These are phyloP conservation scores for Anoplolepis gracilipes DNA, from an alignment of 1,140 invertebrate species.

Conservation along the genomic window DNA sequence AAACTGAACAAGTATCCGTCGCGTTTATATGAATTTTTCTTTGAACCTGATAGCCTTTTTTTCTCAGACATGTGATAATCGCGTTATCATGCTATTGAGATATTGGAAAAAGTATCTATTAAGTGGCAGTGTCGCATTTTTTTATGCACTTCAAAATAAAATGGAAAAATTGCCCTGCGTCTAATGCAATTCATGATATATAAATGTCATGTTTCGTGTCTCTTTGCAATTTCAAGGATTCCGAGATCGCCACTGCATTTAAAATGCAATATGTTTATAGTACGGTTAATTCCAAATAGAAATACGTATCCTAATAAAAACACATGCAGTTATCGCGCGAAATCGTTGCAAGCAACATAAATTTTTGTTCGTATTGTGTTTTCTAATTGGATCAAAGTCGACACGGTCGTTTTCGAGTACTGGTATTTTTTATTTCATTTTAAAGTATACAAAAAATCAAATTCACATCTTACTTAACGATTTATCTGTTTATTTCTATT, in stretches of 20 bases:
- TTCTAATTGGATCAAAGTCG: constrained; percentile 26
- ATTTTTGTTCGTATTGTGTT: constrained; percentile 1
- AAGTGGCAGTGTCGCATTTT: neutral
- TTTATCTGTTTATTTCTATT: constrained; percentile 29
- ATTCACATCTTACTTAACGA: neutral
- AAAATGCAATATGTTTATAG: too few species aligned
- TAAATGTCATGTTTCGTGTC: too few species aligned
- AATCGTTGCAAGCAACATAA: neutral
- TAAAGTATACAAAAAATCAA: neutral
- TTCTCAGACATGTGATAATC: neutral
- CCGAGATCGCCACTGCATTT: too few species aligned
- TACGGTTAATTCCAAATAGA: too few species aligned
- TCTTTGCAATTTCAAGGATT: too few species aligned
- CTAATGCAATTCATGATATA: too few species aligned
- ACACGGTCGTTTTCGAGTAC: constrained; percentile 14
- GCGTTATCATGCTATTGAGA: constrained; percentile 1
- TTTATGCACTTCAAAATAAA: constrained; percentile 29
- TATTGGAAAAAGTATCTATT: neutral
- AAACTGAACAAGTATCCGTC: neutral
- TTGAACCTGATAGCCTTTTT: neutral
- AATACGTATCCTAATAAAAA: too few species aligned
- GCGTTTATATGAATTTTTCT: neutral
- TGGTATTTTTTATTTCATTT: constrained; percentile 32
- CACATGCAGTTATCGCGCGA: too few species aligned
- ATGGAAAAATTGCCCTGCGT: constrained; percentile 28